These are phyloP conservation scores for Myotis daubentonii DNA, from an alignment of 2,797 vertebrate genomes.

Conservation along the genomic window DNA sequence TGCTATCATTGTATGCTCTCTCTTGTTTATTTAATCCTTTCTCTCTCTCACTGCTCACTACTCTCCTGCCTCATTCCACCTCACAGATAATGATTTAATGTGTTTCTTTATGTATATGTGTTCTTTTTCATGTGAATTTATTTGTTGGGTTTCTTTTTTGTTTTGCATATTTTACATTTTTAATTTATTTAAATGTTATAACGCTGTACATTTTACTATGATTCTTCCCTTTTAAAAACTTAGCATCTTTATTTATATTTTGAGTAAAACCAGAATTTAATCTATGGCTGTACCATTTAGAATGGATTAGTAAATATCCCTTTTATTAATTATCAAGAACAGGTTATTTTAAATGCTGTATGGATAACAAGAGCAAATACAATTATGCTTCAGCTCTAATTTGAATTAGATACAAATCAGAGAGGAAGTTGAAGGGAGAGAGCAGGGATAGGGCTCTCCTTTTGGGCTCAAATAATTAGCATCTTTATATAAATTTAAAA, in stretches of 20 bases:
- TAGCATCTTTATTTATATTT: background rate
- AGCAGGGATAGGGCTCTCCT: background rate
- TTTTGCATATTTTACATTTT: background rate
- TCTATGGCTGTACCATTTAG: background rate
- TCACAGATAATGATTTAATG: background rate
- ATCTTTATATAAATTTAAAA: background rate
- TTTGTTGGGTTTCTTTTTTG: background rate
- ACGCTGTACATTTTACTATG: background rate
- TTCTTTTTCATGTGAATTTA: background rate
- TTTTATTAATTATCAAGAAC: background rate
- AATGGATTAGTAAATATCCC: background rate
- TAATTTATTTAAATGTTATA: background rate
- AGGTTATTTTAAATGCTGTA: background rate
- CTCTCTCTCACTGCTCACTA: background rate
- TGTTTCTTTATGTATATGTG: background rate
- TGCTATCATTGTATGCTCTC: background rate
- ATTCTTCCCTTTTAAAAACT: conserved; percentile 2
- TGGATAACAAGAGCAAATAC: background rate
- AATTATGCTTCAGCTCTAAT: background rate
- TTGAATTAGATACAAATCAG: background rate
- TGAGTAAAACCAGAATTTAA: background rate
- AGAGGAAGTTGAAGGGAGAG: background rate
- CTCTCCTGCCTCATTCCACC: background rate
- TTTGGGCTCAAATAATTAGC: background rate
- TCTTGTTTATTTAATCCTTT: background rate